These are phyloP conservation scores for Erpobdella octoculata DNA, from an alignment of 2,888 invertebrate species.

Conservation along the genomic window DNA sequence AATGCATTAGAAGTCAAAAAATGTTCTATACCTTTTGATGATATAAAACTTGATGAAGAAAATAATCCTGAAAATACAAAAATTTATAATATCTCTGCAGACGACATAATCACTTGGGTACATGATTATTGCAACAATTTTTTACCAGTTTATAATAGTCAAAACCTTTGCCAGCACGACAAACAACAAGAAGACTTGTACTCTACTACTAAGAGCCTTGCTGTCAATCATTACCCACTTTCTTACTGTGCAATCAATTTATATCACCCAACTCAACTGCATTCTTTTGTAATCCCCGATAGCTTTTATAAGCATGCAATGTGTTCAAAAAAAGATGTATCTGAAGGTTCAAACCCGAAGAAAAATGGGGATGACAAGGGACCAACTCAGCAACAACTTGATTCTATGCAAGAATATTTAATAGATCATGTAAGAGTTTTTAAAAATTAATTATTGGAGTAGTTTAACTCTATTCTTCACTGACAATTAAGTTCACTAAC, in stretches of 20 bases:
- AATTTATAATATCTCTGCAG: no score
- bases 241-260: no score
- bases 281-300: neutral
- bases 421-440: slow-evolving; percentile 28
- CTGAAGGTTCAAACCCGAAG: neutral
- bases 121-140: no score
- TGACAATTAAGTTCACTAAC: neutral
- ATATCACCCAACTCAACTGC: no score
- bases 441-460: neutral
- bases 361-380: neutral
- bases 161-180: no score
- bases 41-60: neutral
- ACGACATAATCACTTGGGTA: no score
- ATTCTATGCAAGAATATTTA: slow-evolving; percentile 28
- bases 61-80: no score
- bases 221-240: no score
- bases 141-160: no score
- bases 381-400: slow-evolving; percentile 29
- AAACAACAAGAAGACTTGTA: no score
- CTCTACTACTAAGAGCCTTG: no score
- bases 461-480: neutral
- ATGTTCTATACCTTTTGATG: neutral
- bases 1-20: neutral
- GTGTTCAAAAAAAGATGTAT: neutral
- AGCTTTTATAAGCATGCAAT: neutral